A percentile compares a stretch with the other conserved stretches of the same genome.
phyloP scores from a whole-genome alignment of 2,113 vertebrate genomes.

The Argyrosomus japonicus region DNA sequence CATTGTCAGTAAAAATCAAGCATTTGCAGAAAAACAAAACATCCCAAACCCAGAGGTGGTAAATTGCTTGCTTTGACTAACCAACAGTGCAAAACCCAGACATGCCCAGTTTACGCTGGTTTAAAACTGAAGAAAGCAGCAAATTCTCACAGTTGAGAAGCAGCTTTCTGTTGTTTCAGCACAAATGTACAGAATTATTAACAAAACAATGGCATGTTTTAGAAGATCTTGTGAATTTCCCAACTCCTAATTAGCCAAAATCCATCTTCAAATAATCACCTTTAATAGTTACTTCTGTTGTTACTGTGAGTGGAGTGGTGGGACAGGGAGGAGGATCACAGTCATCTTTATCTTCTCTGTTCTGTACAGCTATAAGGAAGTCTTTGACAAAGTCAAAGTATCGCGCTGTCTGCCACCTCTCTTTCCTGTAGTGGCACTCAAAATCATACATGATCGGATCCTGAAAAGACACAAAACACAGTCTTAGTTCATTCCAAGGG shows the following conservation, averaged over 20 bases:
- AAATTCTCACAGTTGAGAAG: background rate
- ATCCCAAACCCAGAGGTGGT: background rate
- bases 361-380: conserved; percentile 78
- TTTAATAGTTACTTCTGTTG: conserved; percentile 30
- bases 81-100: background rate
- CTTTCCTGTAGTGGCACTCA: conserved; percentile 82
- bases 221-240: too few relatives aligned
- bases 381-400: conserved; percentile 85
- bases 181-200: too few relatives aligned
- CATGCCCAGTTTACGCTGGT: background rate
- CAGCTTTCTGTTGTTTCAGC: background rate
- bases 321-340: conserved; percentile 82
- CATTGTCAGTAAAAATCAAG: too few relatives aligned
- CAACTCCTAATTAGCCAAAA: background rate
- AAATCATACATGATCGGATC: conserved; percentile 81
- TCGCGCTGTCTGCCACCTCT: conserved; percentile 76
- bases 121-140: background rate
- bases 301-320: conserved; percentile 57
- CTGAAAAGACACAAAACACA: conserved; percentile 59
- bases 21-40: background rate
- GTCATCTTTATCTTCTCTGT: conserved; percentile 62
- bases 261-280: conserved; percentile 40
- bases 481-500: background rate
- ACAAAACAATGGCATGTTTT: too few relatives aligned
- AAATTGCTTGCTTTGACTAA: background rate